Percentiles rank a stretch among this genome's conserved stretches.
Evolutionary conservation across 2,888 invertebrate genomes (phyloP).

Genomic region (Digitonthophagus gazella): DNA sequence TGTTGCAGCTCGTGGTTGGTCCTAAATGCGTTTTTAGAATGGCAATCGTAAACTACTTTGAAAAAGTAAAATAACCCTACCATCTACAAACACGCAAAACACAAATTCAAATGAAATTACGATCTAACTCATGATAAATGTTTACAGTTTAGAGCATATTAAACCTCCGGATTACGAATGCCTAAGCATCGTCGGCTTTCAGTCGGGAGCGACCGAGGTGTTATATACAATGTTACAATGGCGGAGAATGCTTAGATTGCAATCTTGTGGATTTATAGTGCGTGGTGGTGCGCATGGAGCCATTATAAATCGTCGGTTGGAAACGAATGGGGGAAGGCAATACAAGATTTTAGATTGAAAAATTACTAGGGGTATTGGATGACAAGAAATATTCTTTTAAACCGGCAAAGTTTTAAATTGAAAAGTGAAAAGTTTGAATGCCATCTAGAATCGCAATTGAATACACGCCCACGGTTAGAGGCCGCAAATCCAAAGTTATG

Average conservation of each 20-base stretch:
- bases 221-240: conserved; percentile 14
- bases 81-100: no score
- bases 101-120: no score
- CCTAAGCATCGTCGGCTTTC: not conserved
- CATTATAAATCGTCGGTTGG: conserved; percentile 13
- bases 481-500: not conserved
- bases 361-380: not conserved
- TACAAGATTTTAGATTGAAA: not conserved
- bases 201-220: conserved; percentile 5
- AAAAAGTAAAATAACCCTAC: no score
- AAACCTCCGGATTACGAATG: no score
- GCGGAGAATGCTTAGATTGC: conserved; percentile 11
- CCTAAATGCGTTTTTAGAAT: conserved; percentile 43
- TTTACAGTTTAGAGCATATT: conserved; percentile 4
- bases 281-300: not conserved
- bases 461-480: conserved; percentile 3
- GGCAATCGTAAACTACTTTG: no score
- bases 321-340: not conserved
- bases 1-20: conserved; percentile 41
- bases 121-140: no score
- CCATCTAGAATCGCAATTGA: no score
- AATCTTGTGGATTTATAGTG: conserved; percentile 5
- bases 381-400: no score
- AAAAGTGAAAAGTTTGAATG: conserved; percentile 18
- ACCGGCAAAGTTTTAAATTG: no score